phyloP scores from a whole-genome alignment of 2,113 vertebrate species.

The Pachycephala philippinensis region DNA sequence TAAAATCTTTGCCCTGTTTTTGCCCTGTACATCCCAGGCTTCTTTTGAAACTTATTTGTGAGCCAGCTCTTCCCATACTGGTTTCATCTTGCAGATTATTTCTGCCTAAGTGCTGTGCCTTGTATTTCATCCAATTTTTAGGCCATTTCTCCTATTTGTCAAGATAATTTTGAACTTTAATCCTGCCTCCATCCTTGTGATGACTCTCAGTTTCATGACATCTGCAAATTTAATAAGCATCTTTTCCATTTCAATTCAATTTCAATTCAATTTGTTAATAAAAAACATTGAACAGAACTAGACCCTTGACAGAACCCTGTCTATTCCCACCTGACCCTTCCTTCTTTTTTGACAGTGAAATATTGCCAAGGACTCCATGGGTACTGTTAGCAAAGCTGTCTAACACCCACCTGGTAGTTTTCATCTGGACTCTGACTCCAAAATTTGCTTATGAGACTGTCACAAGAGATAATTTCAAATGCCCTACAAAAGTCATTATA shows the following conservation, averaged over 20 bases:
- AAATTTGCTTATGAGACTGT: not conserved
- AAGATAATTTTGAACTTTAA: not conserved
- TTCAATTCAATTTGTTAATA: constrained; percentile 45
- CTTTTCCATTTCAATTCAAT: constrained; percentile 41
- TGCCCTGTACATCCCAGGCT: not conserved
- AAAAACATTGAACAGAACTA: constrained; percentile 44
- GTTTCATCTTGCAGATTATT: not conserved
- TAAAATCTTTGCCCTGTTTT: not conserved
- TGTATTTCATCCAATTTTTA: constrained; percentile 32
- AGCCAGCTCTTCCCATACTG: not conserved
- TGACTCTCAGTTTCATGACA: not conserved
- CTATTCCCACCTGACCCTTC: not conserved
- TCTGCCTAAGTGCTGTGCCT: not conserved
- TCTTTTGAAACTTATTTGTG: not conserved
- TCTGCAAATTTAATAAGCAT: constrained; percentile 10
- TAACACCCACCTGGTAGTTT: not conserved
- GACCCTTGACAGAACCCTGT: not conserved
- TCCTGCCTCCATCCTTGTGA: not conserved
- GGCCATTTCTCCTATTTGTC: not conserved
- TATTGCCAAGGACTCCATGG: not conserved
- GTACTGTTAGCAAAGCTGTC: not conserved
- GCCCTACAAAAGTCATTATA: not conserved
- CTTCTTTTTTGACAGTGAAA: not conserved
- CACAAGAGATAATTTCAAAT: not conserved
- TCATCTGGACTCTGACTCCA: not conserved